Evolutionary conservation across 2,888 invertebrate species (phyloP), one percentile per base, ranked within the genome.

Genomic region (Trachelus troglodyta): DNA sequence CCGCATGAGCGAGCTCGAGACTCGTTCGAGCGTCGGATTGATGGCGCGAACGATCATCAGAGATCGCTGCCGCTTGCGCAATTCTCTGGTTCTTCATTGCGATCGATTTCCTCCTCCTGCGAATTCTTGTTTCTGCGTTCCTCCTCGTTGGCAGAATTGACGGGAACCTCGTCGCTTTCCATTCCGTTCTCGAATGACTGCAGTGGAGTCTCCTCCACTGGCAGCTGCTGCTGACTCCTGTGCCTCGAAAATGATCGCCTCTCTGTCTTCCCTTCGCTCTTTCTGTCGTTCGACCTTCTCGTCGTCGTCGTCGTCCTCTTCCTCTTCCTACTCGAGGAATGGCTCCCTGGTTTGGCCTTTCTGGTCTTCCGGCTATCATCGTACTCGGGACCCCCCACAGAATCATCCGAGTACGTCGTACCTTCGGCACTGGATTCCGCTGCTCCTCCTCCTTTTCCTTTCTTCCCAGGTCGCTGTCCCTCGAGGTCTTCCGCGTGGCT

Each of bases 11-110:
- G 15, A 40, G 15, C 4, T 15, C 15, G 15, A 40, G 40, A 15
- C 4, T 15, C 0, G 40, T 40, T 40, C 4, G 15, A 12, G 15
- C 40, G 40, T 15, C 40, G 15, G 15, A 40, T 15, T 4, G 40
- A 15, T 40, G 15, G 40, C 40, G 1, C 40, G 40, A 15, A 40
- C 0, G 40, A 40, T 40, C 40, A 15, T 40, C 73, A 81, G 12
- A 81, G 71, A 1, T 74, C 80, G 69, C 83, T 83, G 11, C 78
- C 80, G 40, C 80, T 86, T 37, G 75, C 80, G 35, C 80, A 80
- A 12, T 79, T 76, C 9, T 83, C 79, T 1, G 80, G 71, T 15
- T 81, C 81, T 11, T 69, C 76, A 15, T 30, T 30, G 1, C 15
- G 71, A 12, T 71, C 71, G 71, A 15, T 71, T 76, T 81, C 76